Percentiles rank a stretch among this genome's conserved stretches.
Conservation (phyloP, 1,140 invertebrate genomes). For the Camponotus floridanus region DNA sequence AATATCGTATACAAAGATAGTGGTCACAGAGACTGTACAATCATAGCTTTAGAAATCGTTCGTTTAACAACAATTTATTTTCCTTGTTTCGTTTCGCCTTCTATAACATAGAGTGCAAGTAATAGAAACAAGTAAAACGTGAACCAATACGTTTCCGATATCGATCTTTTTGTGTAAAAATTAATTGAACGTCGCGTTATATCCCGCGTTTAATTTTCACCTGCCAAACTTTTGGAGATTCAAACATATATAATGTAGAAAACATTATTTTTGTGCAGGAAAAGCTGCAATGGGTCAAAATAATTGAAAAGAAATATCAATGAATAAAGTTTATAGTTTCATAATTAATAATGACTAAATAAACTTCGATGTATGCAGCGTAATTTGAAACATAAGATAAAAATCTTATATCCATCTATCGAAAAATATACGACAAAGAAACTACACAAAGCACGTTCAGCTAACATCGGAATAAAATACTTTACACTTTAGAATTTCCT, state of each 20-base stretch:
- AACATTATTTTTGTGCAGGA: neutral
- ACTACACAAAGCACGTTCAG: neutral
- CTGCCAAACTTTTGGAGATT: neutral
- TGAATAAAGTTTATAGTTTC: neutral
- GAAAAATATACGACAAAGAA: neutral
- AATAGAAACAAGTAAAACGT: constrained; percentile 17
- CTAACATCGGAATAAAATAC: neutral
- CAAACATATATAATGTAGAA: neutral
- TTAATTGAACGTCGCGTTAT: constrained; percentile 33
- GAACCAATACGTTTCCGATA: constrained; percentile 39
- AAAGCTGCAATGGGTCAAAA: neutral
- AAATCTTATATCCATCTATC: neutral
- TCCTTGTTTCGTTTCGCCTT: neutral
- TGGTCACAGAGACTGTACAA: neutral
- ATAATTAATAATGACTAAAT: neutral
- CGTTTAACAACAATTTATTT: constrained; percentile 1
- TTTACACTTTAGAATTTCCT: neutral
- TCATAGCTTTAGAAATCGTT: constrained; percentile 21
- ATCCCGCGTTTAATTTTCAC: neutral
- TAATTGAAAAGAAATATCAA: neutral
- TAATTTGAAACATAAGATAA: neutral
- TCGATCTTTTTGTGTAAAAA: constrained; percentile 10
- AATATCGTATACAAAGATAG: constrained; percentile 15
- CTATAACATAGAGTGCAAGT: constrained; percentile 27
- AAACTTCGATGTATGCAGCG: neutral